phyloP scores from a whole-genome alignment of 2,888 invertebrate species.

The Volucella zonaria region DNA sequence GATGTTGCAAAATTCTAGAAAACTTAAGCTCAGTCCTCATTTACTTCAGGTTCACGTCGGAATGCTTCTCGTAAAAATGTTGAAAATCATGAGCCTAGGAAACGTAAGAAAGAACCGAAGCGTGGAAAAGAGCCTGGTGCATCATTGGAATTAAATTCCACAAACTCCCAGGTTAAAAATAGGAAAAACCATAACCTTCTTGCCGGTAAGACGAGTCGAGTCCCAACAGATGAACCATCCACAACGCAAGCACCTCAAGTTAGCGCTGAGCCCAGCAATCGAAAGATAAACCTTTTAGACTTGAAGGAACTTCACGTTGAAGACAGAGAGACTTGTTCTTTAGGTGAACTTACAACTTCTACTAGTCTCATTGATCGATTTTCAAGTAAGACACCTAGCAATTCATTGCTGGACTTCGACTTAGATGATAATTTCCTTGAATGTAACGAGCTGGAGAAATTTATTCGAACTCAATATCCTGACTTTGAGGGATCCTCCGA shows the following conservation, averaged over 20 bases:
- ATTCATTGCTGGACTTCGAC: conserved; percentile 9
- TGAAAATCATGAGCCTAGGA: conserved; percentile 72
- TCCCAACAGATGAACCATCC: too few species aligned
- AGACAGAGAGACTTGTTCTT: too few species aligned
- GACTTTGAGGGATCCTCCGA: conserved; percentile 41
- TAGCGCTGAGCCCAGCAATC: too few species aligned
- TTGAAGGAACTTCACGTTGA: too few species aligned
- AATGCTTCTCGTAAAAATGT: conserved; percentile 13
- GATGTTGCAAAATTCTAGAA: background rate
- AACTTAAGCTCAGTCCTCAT: background rate
- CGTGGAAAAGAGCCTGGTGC: conserved; percentile 22
- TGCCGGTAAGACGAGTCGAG: too few species aligned
- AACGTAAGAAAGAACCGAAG: conserved; percentile 61
- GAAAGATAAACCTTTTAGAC: too few species aligned
- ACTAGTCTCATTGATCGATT: conserved; percentile 13
- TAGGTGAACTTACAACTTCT: background rate
- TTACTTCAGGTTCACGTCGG: conserved; percentile 10
- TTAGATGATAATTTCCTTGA: conserved; percentile 37
- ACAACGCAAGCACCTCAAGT: too few species aligned
- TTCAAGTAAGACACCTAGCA: background rate
- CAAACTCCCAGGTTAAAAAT: too few species aligned
- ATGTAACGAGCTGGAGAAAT: conserved; percentile 42
- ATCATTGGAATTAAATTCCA: background rate
- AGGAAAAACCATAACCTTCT: too few species aligned
- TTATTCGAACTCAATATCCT: conserved; percentile 28